Base-by-base conservation (phyloP, 2,888 invertebrate species). In the Lithosia quadra region DNA sequence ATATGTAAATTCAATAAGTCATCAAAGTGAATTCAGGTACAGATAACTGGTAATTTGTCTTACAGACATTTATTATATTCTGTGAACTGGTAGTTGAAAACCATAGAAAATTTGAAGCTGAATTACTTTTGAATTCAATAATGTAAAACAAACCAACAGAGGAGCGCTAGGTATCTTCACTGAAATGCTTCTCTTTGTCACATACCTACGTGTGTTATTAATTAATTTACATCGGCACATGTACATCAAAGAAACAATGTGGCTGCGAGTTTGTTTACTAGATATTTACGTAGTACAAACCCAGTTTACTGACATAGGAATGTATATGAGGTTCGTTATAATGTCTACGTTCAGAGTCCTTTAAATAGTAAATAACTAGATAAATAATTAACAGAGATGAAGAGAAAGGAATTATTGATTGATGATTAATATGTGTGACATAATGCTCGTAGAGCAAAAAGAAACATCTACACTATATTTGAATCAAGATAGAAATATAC, bases 191-290 rank as follows among this genome's bases (percentile, higher is more conserved):
- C 34, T 55, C 53, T 22, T 22, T 15, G 34, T 34, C 2, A 22
- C 9, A 21, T 33, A n/a, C n/a, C n/a, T n/a, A 53, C 33, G 53
- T 63, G 33, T 33, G 63, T 34, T 22, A 55, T 28, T 63, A 55
- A 55, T 63, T 55, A 63, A 63, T 63, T 63, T 55, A 63, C 53
- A 22, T 21, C 8, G 13, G 36, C 8, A 21, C 34, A 55, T 55
- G 34, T 34, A 36, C 55, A 22, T 22, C 63, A 49, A 49, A 63
- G 28, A 33, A 63, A 63, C 63, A 56, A 63, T 34, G 43, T 34
- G 22, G 11, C 28, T 34, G 55, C 11, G 34, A 55, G 55, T 63
- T 63, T 53, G 53, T 63, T 63, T 33, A 15, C 49, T 62, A 55
- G 7, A 56, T 22, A 63, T 63, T 63, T 34, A 34, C 21, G 33